Evolutionary conservation across 2,888 invertebrate genomes (phyloP).

Genomic region (Meteorus colon): DNA sequence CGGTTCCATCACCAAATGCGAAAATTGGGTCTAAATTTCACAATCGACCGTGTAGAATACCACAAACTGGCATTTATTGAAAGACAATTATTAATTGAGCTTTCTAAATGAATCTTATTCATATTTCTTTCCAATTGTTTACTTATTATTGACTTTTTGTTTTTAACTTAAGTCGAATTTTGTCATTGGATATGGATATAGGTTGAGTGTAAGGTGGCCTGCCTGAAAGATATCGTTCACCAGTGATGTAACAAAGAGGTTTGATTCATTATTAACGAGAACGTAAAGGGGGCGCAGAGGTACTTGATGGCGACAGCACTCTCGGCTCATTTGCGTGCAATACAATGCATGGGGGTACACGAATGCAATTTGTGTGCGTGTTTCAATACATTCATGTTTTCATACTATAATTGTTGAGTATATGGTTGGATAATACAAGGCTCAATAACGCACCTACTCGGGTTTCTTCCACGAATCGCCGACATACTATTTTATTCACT

Average conservation of each 20-base stretch:
- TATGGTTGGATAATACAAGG: slow-evolving; percentile 17
- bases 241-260: slow-evolving; percentile 44
- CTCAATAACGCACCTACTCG: slow-evolving; percentile 46
- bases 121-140: not conserved
- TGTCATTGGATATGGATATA: slow-evolving; percentile 48
- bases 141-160: slow-evolving; percentile 16
- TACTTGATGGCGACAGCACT: too few species aligned
- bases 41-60: too few species aligned
- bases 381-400: slow-evolving; percentile 44
- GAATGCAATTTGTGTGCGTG: not conserved
- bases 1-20: too few species aligned
- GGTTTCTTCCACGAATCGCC: slow-evolving; percentile 58
- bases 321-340: too few species aligned
- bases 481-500: slow-evolving; percentile 10
- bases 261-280: slow-evolving; percentile 50
- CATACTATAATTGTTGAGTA: slow-evolving; percentile 34
- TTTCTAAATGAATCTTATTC: too few species aligned
- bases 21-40: too few species aligned
- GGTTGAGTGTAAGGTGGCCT: slow-evolving; percentile 33
- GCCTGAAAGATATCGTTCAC: slow-evolving; percentile 33
- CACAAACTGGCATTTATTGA: too few species aligned
- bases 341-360: not conserved
- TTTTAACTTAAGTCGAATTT: slow-evolving; percentile 37
- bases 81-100: too few species aligned
- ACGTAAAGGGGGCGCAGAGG: slow-evolving; percentile 43